These are phyloP conservation scores for Ryuthela nishihirai DNA, from an alignment of 2,888 invertebrate species.

Conservation along the genomic window DNA sequence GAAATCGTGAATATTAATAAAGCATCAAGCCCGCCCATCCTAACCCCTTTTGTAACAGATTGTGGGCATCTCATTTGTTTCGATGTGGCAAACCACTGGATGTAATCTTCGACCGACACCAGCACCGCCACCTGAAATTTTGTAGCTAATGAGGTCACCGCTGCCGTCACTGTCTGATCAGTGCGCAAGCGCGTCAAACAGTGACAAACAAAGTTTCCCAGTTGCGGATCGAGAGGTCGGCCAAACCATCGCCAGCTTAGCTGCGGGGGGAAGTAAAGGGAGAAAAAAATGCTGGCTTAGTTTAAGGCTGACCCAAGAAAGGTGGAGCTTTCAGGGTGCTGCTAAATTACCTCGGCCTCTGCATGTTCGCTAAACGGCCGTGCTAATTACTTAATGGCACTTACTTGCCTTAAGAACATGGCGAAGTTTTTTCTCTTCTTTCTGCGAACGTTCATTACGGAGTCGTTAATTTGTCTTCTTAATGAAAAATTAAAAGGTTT, in stretches of 20 bases:
- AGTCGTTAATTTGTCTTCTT: slow-evolving; percentile 40
- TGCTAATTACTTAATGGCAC: slow-evolving; percentile 39
- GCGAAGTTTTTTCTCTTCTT: slow-evolving; percentile 30
- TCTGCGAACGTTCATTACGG: slow-evolving; percentile 36
- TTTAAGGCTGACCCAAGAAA: slow-evolving; percentile 33
- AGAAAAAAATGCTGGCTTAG: slow-evolving; percentile 12
- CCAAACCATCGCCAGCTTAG: background rate
- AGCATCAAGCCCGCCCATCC: slow-evolving; percentile 13
- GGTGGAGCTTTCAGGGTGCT: slow-evolving; percentile 37
- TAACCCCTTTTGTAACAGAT: slow-evolving; percentile 26
- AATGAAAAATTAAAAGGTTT: slow-evolving; percentile 40
- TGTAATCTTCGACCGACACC: too few species aligned
- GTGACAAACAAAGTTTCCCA: slow-evolving; percentile 37
- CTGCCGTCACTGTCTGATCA: slow-evolving; percentile 24
- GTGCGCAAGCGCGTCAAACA: slow-evolving; percentile 35
- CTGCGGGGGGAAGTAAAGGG: slow-evolving; percentile 1
- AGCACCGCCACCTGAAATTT: slow-evolving; percentile 32
- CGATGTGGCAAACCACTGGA: too few species aligned
- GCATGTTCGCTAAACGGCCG: slow-evolving; percentile 39
- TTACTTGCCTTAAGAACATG: slow-evolving; percentile 38
- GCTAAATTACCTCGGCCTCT: slow-evolving; percentile 38
- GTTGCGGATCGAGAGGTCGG: background rate
- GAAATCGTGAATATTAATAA: slow-evolving; percentile 33
- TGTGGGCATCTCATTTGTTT: slow-evolving; percentile 17
- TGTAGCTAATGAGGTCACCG: slow-evolving; percentile 31